Evolutionary conservation across 2,113 vertebrate species (phyloP).

Genomic region (Piaya cayana): DNA sequence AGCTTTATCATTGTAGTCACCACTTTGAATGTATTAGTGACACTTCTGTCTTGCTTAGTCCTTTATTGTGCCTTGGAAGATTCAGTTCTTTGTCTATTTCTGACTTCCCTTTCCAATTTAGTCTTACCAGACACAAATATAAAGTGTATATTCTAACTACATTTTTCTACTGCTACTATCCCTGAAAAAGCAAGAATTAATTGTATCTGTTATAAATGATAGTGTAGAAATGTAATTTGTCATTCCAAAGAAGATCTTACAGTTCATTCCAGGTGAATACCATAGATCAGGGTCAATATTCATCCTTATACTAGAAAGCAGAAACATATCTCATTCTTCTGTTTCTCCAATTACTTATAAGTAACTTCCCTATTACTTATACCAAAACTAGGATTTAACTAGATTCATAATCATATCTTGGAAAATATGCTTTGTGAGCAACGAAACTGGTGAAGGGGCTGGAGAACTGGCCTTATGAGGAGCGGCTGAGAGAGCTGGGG

Average conservation of each 20-base stretch:
- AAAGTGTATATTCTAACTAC: background rate
- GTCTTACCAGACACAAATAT: background rate
- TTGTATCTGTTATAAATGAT: conserved; percentile 5
- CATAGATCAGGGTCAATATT: conserved; percentile 43
- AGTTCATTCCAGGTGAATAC: background rate
- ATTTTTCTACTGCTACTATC: background rate
- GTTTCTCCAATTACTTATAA: conserved; percentile 2
- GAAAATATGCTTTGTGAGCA: background rate
- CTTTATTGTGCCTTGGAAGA: background rate
- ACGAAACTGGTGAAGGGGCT: too few species aligned
- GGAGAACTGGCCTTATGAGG: too few species aligned
- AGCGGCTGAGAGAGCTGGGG: too few species aligned
- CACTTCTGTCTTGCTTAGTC: background rate
- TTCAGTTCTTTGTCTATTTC: background rate
- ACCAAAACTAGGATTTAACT: background rate
- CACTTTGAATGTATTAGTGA: background rate
- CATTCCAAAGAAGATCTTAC: background rate
- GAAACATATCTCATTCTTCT: conserved; percentile 30
- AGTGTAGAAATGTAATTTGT: conserved; percentile 13
- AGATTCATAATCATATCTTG: background rate
- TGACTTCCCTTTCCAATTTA: background rate
- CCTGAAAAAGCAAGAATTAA: background rate
- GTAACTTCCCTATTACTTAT: too few species aligned
- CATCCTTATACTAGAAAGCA: conserved; percentile 9
- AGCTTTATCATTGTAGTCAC: background rate